phyloP scores from a whole-genome alignment of 2,797 vertebrate genomes.

The Phalloptychus januarius region DNA sequence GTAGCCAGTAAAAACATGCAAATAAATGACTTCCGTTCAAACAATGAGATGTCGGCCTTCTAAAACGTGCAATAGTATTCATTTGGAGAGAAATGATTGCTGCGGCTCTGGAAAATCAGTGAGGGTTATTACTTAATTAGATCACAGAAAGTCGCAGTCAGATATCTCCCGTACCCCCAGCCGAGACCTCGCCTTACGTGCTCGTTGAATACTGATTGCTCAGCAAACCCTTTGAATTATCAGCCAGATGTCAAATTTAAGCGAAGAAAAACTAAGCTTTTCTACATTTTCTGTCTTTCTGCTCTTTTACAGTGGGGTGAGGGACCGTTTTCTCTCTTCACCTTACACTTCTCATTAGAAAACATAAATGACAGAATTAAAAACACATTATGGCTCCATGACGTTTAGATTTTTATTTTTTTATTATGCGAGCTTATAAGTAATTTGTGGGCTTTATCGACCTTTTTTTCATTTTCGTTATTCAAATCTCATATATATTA shows the following conservation, averaged over 20 bases:
- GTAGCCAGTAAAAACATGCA: background rate
- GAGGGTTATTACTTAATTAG: slow-evolving; percentile 71
- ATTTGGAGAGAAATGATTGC: slow-evolving; percentile 65
- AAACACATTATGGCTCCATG: background rate
- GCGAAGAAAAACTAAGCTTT: slow-evolving; percentile 31
- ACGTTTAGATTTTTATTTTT: background rate
- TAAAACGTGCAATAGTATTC: slow-evolving; percentile 51
- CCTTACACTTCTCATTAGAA: slow-evolving; percentile 7
- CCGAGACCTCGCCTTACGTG: slow-evolving; percentile 27
- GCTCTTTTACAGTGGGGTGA: slow-evolving; percentile 5
- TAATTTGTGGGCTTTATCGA: background rate
- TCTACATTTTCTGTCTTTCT: slow-evolving; percentile 1
- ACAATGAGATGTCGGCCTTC: slow-evolving; percentile 45
- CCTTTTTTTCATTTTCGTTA: no score
- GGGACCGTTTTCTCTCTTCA: background rate
- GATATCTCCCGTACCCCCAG: slow-evolving; percentile 32
- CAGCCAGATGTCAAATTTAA: slow-evolving; percentile 45
- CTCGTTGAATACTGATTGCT: slow-evolving; percentile 41
- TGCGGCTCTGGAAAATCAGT: slow-evolving; percentile 53
- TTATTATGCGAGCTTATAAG: background rate
- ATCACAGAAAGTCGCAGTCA: slow-evolving; percentile 43
- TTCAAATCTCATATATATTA: background rate
- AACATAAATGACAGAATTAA: background rate
- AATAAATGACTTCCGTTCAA: slow-evolving; percentile 2
- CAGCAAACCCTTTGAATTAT: slow-evolving; percentile 44